A percentile compares a stretch with the other conserved stretches of the same genome.
phyloP scores from a whole-genome alignment of 1,140 invertebrate genomes.

The Zaprionus davidi region DNA sequence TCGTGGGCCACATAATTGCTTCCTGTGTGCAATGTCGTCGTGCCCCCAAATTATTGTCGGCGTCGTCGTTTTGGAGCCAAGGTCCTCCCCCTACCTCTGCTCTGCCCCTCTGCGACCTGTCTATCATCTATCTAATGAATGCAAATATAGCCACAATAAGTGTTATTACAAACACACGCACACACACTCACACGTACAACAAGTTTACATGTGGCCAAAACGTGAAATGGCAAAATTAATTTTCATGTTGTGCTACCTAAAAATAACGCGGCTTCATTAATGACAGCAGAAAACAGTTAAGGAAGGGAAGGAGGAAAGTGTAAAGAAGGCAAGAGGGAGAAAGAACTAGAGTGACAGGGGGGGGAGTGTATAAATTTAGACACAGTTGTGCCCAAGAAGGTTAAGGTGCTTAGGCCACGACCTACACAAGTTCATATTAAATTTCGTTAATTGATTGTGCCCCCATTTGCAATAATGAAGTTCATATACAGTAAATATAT shows the following conservation, averaged over 20 bases:
- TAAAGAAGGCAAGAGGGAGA: not conserved
- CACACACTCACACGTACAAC: constrained; percentile 2
- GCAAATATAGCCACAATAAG: constrained; percentile 52
- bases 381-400: constrained; percentile 13
- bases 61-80: not conserved
- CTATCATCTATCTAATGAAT: constrained; percentile 51
- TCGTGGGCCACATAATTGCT: constrained; percentile 42
- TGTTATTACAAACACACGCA: constrained; percentile 42
- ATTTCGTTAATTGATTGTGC: constrained; percentile 33
- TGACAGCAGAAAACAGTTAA: constrained; percentile 18
- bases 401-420: not conserved
- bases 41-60: constrained; percentile 34
- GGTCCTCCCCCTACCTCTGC: not conserved
- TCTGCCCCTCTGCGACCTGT: constrained; percentile 2
- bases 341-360: not conserved
- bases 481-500: not conserved
- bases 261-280: constrained; percentile 50
- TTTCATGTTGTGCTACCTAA: constrained; percentile 49
- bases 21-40: constrained; percentile 11
- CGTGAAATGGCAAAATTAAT: constrained; percentile 46
- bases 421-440: constrained; percentile 8
- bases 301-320: too few relatives aligned
- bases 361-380: constrained; percentile 26
- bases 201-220: constrained; percentile 17
- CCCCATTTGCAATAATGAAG: not conserved